Evolutionary conservation across 1,140 invertebrate species (phyloP).

Genomic region (Drosophila santomea): DNA sequence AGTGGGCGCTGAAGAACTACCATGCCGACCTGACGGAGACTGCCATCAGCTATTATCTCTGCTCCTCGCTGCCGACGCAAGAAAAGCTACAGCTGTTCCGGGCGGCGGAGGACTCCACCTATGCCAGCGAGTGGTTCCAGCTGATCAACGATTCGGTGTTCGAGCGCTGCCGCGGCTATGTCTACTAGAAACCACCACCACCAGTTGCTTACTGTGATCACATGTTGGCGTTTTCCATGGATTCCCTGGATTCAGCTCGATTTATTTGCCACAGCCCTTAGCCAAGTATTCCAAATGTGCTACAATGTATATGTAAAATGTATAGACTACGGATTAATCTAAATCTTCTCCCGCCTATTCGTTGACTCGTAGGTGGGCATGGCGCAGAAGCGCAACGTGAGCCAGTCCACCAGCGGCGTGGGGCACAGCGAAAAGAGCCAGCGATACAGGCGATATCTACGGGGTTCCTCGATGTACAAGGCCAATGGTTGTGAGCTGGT

Average conservation of each 20-base stretch:
- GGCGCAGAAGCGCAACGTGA: slow-evolving; percentile 86
- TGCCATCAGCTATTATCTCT: slow-evolving; percentile 80
- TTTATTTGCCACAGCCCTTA: slow-evolving; percentile 49
- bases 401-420: slow-evolving; percentile 85
- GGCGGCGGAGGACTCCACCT: slow-evolving; percentile 75
- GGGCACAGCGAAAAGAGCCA: slow-evolving; percentile 86
- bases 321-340: slow-evolving; percentile 38
- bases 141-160: slow-evolving; percentile 79
- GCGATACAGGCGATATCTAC: slow-evolving; percentile 86
- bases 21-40: slow-evolving; percentile 78
- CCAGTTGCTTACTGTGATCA: slow-evolving; percentile 49
- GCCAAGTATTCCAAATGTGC: slow-evolving; percentile 50
- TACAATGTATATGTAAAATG: slow-evolving; percentile 30
- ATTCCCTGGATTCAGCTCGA: slow-evolving; percentile 17
- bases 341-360: slow-evolving; percentile 1
- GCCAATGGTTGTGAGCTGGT: slow-evolving; percentile 85
- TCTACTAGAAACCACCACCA: slow-evolving; percentile 46
- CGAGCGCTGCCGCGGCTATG: slow-evolving; percentile 73
- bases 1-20: slow-evolving; percentile 81
- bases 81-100: slow-evolving; percentile 73
- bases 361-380: slow-evolving; percentile 85
- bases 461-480: slow-evolving; percentile 86
- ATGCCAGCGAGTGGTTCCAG: slow-evolving; percentile 79
- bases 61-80: slow-evolving; percentile 52
- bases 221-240: slow-evolving; percentile 8